Evolutionary conservation across 2,113 vertebrate genomes (phyloP), one percentile per base, ranked within the genome.

Genomic region (Galbula dea): DNA sequence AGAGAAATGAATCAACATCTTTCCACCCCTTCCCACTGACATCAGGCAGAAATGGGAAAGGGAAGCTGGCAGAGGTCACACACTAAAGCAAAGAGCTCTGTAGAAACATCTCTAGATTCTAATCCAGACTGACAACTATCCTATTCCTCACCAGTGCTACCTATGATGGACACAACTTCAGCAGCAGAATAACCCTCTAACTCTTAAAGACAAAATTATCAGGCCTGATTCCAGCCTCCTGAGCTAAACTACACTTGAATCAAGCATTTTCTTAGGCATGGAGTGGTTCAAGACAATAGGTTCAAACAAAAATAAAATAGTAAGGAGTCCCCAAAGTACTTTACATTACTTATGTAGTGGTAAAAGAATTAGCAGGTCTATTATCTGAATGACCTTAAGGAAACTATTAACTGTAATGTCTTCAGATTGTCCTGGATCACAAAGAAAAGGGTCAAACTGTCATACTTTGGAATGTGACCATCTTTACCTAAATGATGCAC

Each of bases 1-100:
- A 61, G 62, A 87, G 58, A 87, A 87, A 90, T 76, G 17, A 81
- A 90, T 73, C 94, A 91, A 92, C 36, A 85, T 81, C 36, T 22
- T 91, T 66, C 71, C 58, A 34, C 52, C 78, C 58, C 65, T 59
- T 66, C 77, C 61, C 36, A 54, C 59, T 66, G 58, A 55, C 51
- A 88, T 58, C 57, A 63, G 52, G 59, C 46, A 94, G 65, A 67
- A 89, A 86, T 37, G 22, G 59, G 80, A 89, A 79, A 72, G 36
- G 36, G 72, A 89, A 84, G 62, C n/a, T 0, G 0, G 81, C 78
- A 97, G 75, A 82, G 76, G 73, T 80, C 83, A 94, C 69, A 65
- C 30, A 77, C 37, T 32, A 66, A 88, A 4, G 7, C 62, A 72
- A 82, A 69, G 54, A 91, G 75, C 34, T 85, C 43, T 49, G 49